A percentile compares a stretch with the other conserved stretches of the same genome.
phyloP scores from a whole-genome alignment of 2,888 invertebrate genomes.

The Lasiommata megera region DNA sequence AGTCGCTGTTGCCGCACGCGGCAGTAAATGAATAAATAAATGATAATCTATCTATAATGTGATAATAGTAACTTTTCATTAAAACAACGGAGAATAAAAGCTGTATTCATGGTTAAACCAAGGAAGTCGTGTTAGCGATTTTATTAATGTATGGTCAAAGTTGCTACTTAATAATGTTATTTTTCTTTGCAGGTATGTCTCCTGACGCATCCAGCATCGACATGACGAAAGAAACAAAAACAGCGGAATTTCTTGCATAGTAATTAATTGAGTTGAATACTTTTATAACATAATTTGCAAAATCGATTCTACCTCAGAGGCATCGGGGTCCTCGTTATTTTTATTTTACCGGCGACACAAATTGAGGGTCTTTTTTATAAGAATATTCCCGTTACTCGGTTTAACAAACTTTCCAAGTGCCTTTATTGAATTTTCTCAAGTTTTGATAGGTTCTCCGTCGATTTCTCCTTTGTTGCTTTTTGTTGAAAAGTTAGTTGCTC shows the following conservation, averaged over 20 bases:
- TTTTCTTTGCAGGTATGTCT: constrained; percentile 5
- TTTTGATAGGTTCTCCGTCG: constrained; percentile 80
- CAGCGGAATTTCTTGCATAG: constrained; percentile 18
- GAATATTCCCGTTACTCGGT: constrained; percentile 73
- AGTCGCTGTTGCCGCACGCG: too few species aligned
- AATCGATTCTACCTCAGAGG: constrained; percentile 50
- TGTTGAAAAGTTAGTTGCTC: constrained; percentile 57
- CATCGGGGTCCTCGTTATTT: constrained; percentile 51
- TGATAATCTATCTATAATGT: too few species aligned
- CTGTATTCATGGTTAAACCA: too few species aligned
- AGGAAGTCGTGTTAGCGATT: too few species aligned
- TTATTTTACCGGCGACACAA: constrained; percentile 69
- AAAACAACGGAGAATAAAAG: too few species aligned
- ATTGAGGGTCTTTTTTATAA: constrained; percentile 71
- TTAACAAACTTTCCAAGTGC: constrained; percentile 77
- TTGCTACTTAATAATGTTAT: neutral
- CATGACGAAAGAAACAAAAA: neutral
- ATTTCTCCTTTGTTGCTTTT: constrained; percentile 68
- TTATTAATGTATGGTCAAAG: neutral
- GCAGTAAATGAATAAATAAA: too few species aligned
- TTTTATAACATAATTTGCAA: constrained; percentile 36
- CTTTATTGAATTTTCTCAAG: constrained; percentile 80
- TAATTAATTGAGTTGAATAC: constrained; percentile 27
- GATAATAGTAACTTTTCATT: too few species aligned
- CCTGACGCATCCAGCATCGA: neutral